Evolutionary conservation across 2,113 vertebrate genomes (phyloP).

Genomic region (Serinus canaria): DNA sequence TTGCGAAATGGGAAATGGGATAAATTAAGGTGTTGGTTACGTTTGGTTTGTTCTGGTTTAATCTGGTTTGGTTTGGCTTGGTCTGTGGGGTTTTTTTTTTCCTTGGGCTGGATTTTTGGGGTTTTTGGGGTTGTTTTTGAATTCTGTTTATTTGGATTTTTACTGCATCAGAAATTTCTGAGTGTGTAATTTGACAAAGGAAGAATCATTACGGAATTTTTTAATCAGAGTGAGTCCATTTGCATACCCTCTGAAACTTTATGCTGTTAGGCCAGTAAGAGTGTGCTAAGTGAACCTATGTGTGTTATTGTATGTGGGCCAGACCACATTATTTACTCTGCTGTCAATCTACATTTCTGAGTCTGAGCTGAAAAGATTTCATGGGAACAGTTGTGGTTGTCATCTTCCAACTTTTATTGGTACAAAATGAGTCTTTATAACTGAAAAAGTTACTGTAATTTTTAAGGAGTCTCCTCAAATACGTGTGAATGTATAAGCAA

Average conservation of each 20-base stretch:
- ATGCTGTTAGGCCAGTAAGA: not conserved
- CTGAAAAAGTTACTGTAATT: not conserved
- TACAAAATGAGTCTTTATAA: not conserved
- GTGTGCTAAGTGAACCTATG: not conserved
- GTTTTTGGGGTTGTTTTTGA: not conserved
- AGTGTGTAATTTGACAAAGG: not conserved
- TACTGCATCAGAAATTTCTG: not conserved
- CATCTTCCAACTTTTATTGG: not conserved
- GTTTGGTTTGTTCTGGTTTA: not conserved
- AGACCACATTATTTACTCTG: not conserved
- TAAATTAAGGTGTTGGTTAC: not conserved
- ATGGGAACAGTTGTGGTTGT: not conserved
- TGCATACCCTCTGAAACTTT: not conserved
- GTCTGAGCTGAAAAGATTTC: not conserved
- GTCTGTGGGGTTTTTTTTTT: not conserved
- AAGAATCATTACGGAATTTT: not conserved
- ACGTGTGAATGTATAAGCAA: not conserved
- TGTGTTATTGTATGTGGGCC: not conserved
- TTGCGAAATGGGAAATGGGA: not conserved
- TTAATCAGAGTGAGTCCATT: not conserved
- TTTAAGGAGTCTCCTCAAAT: not conserved
- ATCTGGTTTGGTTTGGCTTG: not conserved
- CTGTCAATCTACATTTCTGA: not conserved
- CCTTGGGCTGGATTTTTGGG: not conserved
- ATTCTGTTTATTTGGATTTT: not conserved